These are phyloP conservation scores for Centropus unirufus DNA, from an alignment of 2,113 vertebrate species.

Conservation along the genomic window DNA sequence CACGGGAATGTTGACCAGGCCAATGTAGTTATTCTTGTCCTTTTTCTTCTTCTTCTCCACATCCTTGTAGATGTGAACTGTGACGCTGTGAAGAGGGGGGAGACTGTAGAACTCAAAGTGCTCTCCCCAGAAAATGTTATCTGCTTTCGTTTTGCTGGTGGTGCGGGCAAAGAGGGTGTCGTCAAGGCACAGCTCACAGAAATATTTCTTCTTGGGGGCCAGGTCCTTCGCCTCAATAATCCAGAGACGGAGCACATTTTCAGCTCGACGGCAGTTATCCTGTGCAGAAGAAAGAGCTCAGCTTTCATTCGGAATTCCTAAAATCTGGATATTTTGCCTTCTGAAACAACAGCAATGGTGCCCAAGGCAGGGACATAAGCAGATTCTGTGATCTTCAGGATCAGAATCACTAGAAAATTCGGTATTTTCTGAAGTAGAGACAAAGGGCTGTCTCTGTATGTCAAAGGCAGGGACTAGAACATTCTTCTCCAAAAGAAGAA, in stretches of 20 bases:
- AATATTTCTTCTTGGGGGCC: constrained; percentile 94
- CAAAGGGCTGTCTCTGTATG: not conserved
- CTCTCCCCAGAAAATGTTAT: constrained; percentile 98
- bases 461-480: not conserved
- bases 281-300: constrained; percentile 60
- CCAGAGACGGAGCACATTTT: constrained; percentile 93
- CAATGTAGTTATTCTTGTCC: constrained; percentile 96
- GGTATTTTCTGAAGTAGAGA: not conserved
- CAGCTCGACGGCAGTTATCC: constrained; percentile 92
- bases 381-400: not conserved
- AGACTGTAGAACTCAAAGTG: constrained; percentile 92
- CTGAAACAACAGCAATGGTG: not conserved
- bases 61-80: constrained; percentile 96
- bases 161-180: constrained; percentile 94
- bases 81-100: constrained; percentile 86
- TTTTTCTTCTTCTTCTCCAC: constrained; percentile 96
- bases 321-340: not conserved
- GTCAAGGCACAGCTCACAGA: constrained; percentile 98
- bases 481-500: not conserved
- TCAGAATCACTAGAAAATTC: not conserved
- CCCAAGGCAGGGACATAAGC: not conserved
- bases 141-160: constrained; percentile 93
- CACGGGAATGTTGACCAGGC: constrained; percentile 93
- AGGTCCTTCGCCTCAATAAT: constrained; percentile 98
- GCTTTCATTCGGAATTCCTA: not conserved